Base-by-base conservation (phyloP, 2,888 invertebrate species). In the Athalia circularis region DNA sequence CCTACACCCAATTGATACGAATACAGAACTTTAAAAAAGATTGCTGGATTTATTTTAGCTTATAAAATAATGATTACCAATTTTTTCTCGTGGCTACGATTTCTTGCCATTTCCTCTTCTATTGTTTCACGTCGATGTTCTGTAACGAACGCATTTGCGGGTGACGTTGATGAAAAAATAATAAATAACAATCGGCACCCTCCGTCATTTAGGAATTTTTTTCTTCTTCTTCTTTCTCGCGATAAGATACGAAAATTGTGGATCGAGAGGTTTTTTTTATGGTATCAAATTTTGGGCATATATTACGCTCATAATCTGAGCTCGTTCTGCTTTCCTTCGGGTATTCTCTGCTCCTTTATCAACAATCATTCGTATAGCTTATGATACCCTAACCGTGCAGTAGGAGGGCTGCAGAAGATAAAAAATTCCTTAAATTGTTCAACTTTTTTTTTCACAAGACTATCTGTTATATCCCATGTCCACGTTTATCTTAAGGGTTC, bases 71-170 rank as follows among this genome's bases (percentile, higher is more conserved):
- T 72, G 11, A 57, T 72, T 72, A 72, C 72, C 72, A 72, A 59
- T 72, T 72, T 91, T 79, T 91, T 90, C 83, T 93, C 92, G 82
- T 91, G 90, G 81, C 92, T 91, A 84, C 91, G 86, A 79, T 91
- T 91, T 70, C 90, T 89, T 82, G 89, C 90, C 75, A 89, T 90
- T 87, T 93, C 92, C 77, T 91, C 91, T 82, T 91, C 91, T 76
- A 91, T 85, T 52, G 91, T 91, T 85, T 90, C 91, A 81, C 92
- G 91, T 87, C 92, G 29, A 29, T 29, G 92, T 84, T 92, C 92
- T 57, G 91, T 90, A 6, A 94, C 93, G 90, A 94, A 90, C 79
- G 92, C 92, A 89, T 94, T 94, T 94, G 88, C 79, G 80, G 75
- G 65, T 13, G 57, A 11, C 15, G 50, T 29, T 47, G 7, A 5